Conservation (phyloP, 2,888 invertebrate genomes). For the Dasypogon diadema region DNA sequence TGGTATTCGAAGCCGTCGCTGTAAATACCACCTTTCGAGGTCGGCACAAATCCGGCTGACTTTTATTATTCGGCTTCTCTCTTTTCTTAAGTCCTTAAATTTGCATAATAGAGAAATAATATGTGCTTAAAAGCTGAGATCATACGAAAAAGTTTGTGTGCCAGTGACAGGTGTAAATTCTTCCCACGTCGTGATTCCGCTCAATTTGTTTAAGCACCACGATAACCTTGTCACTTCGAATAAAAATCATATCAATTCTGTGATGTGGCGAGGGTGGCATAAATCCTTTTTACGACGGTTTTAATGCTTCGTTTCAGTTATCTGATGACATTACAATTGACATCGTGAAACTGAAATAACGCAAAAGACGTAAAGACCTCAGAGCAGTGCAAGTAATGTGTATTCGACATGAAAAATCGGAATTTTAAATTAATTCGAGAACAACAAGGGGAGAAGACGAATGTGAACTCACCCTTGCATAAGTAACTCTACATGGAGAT, state of each 20-base stretch:
- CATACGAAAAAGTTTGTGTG: background rate
- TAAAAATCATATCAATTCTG: slow-evolving; percentile 28
- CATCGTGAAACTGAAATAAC: slow-evolving; percentile 19
- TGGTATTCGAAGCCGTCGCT: too few relatives aligned
- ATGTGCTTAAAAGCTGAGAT: background rate
- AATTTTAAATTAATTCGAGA: slow-evolving; percentile 39
- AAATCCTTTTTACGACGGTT: slow-evolving; percentile 39
- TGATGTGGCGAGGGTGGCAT: slow-evolving; percentile 6
- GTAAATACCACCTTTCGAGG: too few relatives aligned
- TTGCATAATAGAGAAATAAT: background rate
- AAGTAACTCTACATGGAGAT: background rate
- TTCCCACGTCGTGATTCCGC: slow-evolving; percentile 28
- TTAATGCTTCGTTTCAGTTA: slow-evolving; percentile 15
- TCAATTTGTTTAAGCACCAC: slow-evolving; percentile 30
- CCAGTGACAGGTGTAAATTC: slow-evolving; percentile 6
- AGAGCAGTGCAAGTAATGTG: slow-evolving; percentile 34
- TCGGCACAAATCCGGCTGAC: background rate
- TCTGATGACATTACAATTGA: slow-evolving; percentile 50
- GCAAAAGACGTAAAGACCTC: background rate
- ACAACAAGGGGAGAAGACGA: background rate
- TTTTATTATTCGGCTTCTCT: background rate
- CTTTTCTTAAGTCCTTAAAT: background rate
- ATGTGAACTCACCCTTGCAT: slow-evolving; percentile 1
- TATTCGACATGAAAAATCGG: slow-evolving; percentile 37
- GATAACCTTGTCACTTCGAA: slow-evolving; percentile 32